Base-by-base conservation (phyloP, 2,113 vertebrate species). In the Athene noctua region DNA sequence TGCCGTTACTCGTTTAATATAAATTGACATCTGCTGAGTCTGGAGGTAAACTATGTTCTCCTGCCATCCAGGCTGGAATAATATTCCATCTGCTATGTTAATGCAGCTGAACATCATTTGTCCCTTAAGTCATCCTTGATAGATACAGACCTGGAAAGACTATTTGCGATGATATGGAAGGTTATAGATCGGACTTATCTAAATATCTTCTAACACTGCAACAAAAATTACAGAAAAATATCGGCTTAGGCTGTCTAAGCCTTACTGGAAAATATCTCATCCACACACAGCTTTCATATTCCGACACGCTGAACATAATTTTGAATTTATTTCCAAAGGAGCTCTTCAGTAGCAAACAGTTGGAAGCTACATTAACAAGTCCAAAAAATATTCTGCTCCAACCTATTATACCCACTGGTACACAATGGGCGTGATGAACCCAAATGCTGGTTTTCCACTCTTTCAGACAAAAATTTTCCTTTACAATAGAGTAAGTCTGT, bases 1-100 rank as follows among this genome's bases (percentile, higher is more conserved):
- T 94, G 87, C 73, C 36, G 13, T 63, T 26, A 87, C 94, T 97
- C 54, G 94, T 97, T 97, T 97, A 97, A 97, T 97, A 95, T 96
- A 94, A 97, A 98, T 88, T 80, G 97, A 92, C 88, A 97, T 97
- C 94, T 97, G 91, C 94, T 97, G 86, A 74, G 91, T 55, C 36
- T 74, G 96, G 94, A 96, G 91, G 92, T 95, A 96, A 96, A 95
- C 21, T 38, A 17, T 23, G 78, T 54, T 92, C 87, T 94, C 49
- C 89, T 59, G 88, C 88, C 95, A 93, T 80, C 55, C 88, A 77
- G 46, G 49, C 91, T 85, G 15, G 52, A 80, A 81, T 89, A 67
- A 96, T 72, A 80, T 55, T 81, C 95, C 95, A 95, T 94, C 96
- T 82, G 86, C 74, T 61, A 71, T 58, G 91, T 52, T 93, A 92